Evolutionary conservation across 2,888 invertebrate genomes (phyloP).

Genomic region (Lochmaea capreae): DNA sequence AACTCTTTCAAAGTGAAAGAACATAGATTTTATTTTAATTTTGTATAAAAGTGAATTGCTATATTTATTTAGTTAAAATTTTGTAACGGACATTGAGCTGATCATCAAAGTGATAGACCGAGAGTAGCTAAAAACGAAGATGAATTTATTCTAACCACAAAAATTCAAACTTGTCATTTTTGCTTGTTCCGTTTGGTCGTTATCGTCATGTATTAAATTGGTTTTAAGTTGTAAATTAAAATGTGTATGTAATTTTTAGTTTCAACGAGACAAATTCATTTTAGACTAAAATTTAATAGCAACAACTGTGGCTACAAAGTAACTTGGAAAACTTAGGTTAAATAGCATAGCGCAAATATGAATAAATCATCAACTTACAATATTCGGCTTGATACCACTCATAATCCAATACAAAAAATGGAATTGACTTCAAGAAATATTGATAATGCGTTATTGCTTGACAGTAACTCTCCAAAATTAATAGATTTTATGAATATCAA

Average conservation of each 20-base stretch:
- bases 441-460: constrained; percentile 78
- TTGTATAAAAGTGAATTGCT: no score
- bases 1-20: no score
- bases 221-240: background rate
- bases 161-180: constrained; percentile 16
- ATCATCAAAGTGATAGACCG: background rate
- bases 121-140: background rate
- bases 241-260: background rate
- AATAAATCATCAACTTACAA: constrained; percentile 29
- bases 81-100: no score
- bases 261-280: background rate
- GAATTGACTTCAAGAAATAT: constrained; percentile 85
- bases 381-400: constrained; percentile 42
- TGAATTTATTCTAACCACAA: background rate
- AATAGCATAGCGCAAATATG: constrained; percentile 24
- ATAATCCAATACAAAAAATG: constrained; percentile 71
- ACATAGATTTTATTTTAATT: no score
- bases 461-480: constrained; percentile 79
- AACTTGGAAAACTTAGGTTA: background rate
- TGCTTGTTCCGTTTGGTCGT: constrained; percentile 11
- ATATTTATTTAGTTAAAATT: no score
- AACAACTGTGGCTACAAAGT: background rate
- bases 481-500: constrained; percentile 77
- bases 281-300: background rate
- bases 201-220: background rate